These are phyloP conservation scores for Ammospiza maritima DNA, from an alignment of 2,797 vertebrate species.

Conservation along the genomic window DNA sequence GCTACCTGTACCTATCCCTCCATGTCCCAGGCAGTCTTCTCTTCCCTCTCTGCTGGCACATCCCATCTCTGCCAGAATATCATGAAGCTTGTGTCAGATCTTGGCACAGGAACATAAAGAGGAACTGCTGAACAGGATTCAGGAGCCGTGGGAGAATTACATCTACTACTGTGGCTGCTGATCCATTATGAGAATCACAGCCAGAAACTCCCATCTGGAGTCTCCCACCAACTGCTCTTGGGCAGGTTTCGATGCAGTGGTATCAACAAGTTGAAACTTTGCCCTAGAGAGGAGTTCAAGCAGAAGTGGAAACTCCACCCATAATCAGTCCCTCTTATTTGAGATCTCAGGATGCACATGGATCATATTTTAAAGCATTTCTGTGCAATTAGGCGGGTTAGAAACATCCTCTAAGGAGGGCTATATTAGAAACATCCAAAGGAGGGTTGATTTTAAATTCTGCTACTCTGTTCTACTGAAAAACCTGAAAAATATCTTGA, in stretches of 20 bases:
- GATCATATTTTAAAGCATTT: not conserved
- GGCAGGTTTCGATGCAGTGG: not conserved
- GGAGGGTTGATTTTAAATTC: not conserved
- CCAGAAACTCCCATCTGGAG: constrained; percentile 52
- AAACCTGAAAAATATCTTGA: not conserved
- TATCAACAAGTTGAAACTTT: not conserved
- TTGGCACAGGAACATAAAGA: constrained; percentile 30
- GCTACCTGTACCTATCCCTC: not conserved
- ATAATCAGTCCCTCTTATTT: not conserved
- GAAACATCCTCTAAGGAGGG: not conserved
- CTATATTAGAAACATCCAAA: not conserved
- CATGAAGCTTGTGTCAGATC: constrained; percentile 27
- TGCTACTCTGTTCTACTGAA: not conserved
- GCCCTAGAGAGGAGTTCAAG: not conserved
- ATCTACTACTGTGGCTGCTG: constrained; percentile 32
- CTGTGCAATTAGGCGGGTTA: not conserved
- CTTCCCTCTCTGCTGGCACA: constrained; percentile 11
- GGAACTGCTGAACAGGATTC: constrained; percentile 20
- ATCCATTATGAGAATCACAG: constrained; percentile 45
- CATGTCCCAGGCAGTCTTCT: not conserved
- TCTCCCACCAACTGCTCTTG: not conserved
- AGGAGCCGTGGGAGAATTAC: not conserved
- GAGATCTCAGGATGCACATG: not conserved
- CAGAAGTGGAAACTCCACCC: not conserved
- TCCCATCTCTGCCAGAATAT: constrained; percentile 25